These are phyloP conservation scores for Poeciliopsis gracilis DNA, from an alignment of 2,797 vertebrate genomes.

Conservation along the genomic window DNA sequence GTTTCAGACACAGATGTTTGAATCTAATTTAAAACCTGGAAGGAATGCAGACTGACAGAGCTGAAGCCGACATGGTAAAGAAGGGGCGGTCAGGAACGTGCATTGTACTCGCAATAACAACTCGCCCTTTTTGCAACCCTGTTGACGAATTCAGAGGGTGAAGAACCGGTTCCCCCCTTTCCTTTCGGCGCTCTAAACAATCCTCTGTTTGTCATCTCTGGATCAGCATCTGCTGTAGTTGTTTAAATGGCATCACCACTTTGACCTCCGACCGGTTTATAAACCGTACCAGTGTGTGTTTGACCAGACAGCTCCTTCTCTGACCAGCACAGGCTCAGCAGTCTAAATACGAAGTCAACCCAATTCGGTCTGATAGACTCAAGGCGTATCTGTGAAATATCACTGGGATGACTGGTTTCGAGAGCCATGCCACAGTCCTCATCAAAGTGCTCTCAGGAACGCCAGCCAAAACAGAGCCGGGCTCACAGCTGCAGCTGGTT, in stretches of 20 bases:
- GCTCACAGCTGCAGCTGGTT: constrained; percentile 76
- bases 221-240: constrained; percentile 54
- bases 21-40: constrained; percentile 45
- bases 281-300: constrained; percentile 26
- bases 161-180: background rate
- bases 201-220: constrained; percentile 31
- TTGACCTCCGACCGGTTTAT: constrained; percentile 56
- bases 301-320: constrained; percentile 27
- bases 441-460: constrained; percentile 69
- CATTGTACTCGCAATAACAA: background rate
- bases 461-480: constrained; percentile 68
- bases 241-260: constrained; percentile 51
- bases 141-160: background rate
- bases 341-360: constrained; percentile 38
- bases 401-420: constrained; percentile 44
- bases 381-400: constrained; percentile 52
- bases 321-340: constrained; percentile 31
- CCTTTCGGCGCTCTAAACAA: constrained; percentile 36
- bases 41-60: constrained; percentile 41
- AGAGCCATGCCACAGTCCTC: constrained; percentile 55
- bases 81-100: background rate
- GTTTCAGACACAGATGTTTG: constrained; percentile 48
- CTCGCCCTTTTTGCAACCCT: background rate
- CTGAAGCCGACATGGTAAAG: constrained; percentile 24
- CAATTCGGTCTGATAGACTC: constrained; percentile 44